These are phyloP conservation scores for Malurus elegans DNA, from an alignment of 2,113 vertebrate genomes.

Conservation along the genomic window DNA sequence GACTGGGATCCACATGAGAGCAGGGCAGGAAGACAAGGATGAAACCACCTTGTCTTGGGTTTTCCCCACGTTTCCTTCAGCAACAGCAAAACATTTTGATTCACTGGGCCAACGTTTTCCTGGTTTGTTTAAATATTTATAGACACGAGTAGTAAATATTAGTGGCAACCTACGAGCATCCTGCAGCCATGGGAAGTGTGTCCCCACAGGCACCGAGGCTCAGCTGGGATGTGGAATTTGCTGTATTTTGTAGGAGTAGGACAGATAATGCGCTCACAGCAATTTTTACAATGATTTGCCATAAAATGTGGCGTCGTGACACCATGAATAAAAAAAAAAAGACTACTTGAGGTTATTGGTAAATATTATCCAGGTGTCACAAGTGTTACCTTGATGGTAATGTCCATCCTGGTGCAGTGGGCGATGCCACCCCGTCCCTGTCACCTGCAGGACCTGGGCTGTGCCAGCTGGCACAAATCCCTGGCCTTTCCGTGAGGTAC, in stretches of 20 bases:
- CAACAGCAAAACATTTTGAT: not conserved
- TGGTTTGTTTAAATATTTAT: not conserved
- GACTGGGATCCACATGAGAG: accelerated
- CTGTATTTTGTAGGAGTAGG: not conserved
- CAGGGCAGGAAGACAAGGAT: not conserved
- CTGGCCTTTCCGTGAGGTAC: not conserved
- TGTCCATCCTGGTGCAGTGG: accelerated
- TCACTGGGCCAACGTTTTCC: not conserved
- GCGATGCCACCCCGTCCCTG: not conserved
- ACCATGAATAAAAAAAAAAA: not conserved
- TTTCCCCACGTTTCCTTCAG: not conserved
- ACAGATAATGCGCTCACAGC: not conserved
- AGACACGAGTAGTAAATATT: not conserved
- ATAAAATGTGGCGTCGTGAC: not conserved
- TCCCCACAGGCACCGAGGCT: accelerated
- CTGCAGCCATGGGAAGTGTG: not conserved
- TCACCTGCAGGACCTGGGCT: not conserved
- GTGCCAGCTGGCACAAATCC: not conserved
- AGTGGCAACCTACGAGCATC: not conserved
- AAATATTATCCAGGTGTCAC: not conserved
- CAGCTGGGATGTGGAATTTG: not conserved
- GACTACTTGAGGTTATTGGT: not conserved
- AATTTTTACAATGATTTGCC: not conserved
- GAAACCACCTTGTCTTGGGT: not conserved
- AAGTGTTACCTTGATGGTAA: not conserved